Percentiles rank a stretch among this genome's conserved stretches.
Conservation (phyloP, 2,888 invertebrate species). For the Eutolmus rufibarbis region DNA sequence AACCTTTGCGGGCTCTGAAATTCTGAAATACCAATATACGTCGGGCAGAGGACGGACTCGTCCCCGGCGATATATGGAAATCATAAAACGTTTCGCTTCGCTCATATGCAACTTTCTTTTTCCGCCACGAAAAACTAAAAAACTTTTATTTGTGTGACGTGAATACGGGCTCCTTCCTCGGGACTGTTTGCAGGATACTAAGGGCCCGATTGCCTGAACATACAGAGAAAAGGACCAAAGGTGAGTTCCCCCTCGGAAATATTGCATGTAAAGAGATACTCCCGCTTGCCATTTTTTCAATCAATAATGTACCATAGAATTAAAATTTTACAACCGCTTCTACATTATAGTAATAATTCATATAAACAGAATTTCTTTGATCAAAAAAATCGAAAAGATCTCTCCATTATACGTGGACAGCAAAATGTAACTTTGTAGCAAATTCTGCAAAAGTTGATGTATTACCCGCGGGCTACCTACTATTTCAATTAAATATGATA, state of each 20-base stretch:
- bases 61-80: neutral
- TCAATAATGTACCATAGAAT: neutral
- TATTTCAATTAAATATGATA: no score
- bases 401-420: no score
- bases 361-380: neutral
- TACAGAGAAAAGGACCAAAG: neutral
- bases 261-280: neutral
- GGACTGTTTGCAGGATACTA: neutral
- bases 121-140: neutral
- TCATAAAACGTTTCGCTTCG: neutral
- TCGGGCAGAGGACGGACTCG: no score
- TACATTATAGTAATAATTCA: neutral
- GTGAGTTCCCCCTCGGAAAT: neutral
- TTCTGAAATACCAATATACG: neutral
- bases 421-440: no score
- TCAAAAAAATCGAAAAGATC: no score
- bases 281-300: neutral
- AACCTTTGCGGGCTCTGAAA: neutral
- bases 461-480: no score
- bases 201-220: neutral
- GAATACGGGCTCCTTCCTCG: neutral
- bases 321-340: neutral
- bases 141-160: conserved; percentile 20
- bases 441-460: no score
- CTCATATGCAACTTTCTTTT: neutral